phyloP scores from a whole-genome alignment of 1,140 invertebrate genomes.

The Cherax destructor region DNA sequence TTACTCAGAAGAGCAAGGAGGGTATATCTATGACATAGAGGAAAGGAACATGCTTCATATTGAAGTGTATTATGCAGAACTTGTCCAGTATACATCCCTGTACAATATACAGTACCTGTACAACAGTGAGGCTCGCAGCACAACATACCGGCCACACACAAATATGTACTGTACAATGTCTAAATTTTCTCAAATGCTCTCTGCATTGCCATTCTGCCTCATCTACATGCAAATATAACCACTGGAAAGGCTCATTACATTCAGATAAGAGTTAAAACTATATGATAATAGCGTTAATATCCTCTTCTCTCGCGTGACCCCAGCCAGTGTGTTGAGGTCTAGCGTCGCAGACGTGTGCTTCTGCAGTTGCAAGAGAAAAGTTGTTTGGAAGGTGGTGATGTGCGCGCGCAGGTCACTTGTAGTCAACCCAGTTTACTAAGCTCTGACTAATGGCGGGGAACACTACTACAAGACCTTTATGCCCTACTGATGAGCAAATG shows the following conservation, averaged over 20 bases:
- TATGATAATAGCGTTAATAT: neutral
- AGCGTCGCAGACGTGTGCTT: neutral
- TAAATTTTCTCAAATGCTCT: neutral
- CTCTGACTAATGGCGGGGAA: neutral
- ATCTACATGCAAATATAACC: neutral
- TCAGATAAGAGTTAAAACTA: neutral
- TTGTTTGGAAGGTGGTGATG: slow-evolving; percentile 13
- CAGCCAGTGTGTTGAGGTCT: neutral
- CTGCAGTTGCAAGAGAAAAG: neutral
- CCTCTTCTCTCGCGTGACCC: neutral
- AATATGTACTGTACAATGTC: neutral
- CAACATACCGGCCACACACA: neutral
- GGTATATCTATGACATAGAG: neutral
- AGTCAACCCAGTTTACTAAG: neutral
- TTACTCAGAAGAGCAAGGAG: neutral
- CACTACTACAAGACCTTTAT: slow-evolving; percentile 17
- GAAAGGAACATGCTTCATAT: neutral
- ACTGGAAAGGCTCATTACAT: neutral
- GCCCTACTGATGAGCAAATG: slow-evolving; percentile 29
- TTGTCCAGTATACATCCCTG: neutral
- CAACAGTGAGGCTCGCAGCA: neutral
- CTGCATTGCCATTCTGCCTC: neutral
- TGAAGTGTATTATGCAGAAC: neutral
- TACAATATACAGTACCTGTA: too few relatives aligned
- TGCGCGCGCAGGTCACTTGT: slow-evolving; percentile 33